These are phyloP conservation scores for Squalus acanthias DNA, from an alignment of 2,797 vertebrate species.

Conservation along the genomic window DNA sequence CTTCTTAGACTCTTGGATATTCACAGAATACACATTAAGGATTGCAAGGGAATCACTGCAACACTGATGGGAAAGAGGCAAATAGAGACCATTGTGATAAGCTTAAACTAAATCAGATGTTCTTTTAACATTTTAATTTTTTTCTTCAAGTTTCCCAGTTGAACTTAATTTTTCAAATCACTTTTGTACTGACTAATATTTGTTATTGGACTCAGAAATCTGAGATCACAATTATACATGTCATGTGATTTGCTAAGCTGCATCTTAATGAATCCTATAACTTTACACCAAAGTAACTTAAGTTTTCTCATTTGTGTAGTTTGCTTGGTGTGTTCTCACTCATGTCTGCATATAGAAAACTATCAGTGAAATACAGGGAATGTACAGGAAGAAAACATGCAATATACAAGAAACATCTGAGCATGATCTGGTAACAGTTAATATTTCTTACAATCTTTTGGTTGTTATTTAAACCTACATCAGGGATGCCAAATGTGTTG, in stretches of 20 bases:
- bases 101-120: not conserved
- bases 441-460: constrained; percentile 17
- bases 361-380: not conserved
- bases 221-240: not conserved
- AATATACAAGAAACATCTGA: constrained; percentile 19
- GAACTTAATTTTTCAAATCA: not conserved
- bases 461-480: constrained; percentile 12
- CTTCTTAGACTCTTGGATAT: not conserved
- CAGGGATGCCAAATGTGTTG: not conserved
- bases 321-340: not conserved
- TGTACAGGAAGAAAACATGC: not conserved
- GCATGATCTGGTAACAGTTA: constrained; percentile 15
- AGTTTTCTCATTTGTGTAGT: not conserved
- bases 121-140: not conserved
- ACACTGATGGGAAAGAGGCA: not conserved
- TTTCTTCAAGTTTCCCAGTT: not conserved
- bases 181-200: not conserved
- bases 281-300: not conserved
- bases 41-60: not conserved
- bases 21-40: not conserved
- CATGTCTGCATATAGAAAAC: not conserved
- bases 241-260: not conserved
- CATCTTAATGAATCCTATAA: not conserved
- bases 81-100: not conserved
- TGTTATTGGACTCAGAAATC: not conserved